Conservation (phyloP, 2,888 invertebrate genomes). For the Scotopteryx bipunctaria region DNA sequence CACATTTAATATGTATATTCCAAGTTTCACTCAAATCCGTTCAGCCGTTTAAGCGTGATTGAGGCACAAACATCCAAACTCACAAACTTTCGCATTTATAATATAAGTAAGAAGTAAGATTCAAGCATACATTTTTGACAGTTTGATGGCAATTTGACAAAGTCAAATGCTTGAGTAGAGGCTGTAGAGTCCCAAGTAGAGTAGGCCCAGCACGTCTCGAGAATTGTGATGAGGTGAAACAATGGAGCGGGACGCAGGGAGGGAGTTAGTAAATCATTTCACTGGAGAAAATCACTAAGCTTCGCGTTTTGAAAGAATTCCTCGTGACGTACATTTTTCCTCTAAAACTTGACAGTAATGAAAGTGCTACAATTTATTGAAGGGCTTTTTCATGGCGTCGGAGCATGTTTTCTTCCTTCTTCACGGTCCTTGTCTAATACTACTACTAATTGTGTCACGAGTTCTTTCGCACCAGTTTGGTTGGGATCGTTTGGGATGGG, state of each 20-base stretch:
- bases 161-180: constrained; percentile 19
- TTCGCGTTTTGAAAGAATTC: constrained; percentile 42
- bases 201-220: constrained; percentile 47
- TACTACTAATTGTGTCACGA: too few relatives aligned
- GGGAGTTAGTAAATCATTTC: constrained; percentile 61
- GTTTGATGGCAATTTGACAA: too few relatives aligned
- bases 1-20: too few relatives aligned
- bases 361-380: constrained; percentile 17
- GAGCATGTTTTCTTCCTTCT: not conserved
- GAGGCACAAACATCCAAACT: too few relatives aligned
- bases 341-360: constrained; percentile 10
- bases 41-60: too few relatives aligned
- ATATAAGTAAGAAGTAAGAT: too few relatives aligned
- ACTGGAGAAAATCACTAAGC: constrained; percentile 58
- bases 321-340: constrained; percentile 25
- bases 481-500: too few relatives aligned
- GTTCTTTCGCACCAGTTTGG: too few relatives aligned
- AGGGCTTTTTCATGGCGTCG: not conserved
- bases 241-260: constrained; percentile 49
- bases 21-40: too few relatives aligned
- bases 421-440: too few relatives aligned
- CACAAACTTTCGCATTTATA: too few relatives aligned
- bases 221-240: constrained; percentile 65
- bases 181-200: constrained; percentile 31
- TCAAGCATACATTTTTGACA: too few relatives aligned